These are phyloP conservation scores for Aphelenchoides besseyi DNA, from an alignment of 1,140 invertebrate genomes.

Conservation along the genomic window DNA sequence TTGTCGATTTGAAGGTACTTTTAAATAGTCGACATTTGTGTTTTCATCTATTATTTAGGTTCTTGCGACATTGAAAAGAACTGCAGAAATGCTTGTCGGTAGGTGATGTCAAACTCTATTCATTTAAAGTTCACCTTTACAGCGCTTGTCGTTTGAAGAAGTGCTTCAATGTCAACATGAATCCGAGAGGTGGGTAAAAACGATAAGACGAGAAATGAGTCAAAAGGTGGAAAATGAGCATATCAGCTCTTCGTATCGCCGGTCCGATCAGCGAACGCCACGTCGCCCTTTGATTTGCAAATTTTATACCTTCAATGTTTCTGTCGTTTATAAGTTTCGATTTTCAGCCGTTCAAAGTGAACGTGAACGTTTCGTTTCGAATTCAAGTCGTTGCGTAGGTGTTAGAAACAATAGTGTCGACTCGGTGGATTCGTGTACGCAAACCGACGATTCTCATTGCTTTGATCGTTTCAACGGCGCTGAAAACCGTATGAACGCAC, in stretches of 20 bases:
- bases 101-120: too few relatives aligned
- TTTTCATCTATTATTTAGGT: too few relatives aligned
- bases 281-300: slow-evolving; percentile 1
- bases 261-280: neutral
- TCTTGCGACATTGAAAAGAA: slow-evolving; percentile 3
- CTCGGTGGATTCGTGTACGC: neutral
- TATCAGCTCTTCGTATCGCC: neutral
- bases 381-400: neutral
- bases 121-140: too few relatives aligned
- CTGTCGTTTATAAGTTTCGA: neutral
- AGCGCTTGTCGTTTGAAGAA: neutral
- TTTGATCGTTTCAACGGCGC: neutral
- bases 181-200: slow-evolving; percentile 6
- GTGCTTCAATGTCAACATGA: neutral
- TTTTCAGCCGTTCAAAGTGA: slow-evolving; percentile 6
- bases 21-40: neutral
- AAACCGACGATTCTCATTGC: neutral
- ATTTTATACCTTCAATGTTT: neutral
- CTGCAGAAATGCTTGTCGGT: slow-evolving; percentile 17
- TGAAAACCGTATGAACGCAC: neutral
- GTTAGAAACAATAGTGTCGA: neutral
- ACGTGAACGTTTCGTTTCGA: neutral
- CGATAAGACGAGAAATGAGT: neutral
- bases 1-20: slow-evolving; percentile 2
- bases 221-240: neutral